phyloP scores from a whole-genome alignment of 2,113 vertebrate genomes.

The Chaetodon trifascialis region DNA sequence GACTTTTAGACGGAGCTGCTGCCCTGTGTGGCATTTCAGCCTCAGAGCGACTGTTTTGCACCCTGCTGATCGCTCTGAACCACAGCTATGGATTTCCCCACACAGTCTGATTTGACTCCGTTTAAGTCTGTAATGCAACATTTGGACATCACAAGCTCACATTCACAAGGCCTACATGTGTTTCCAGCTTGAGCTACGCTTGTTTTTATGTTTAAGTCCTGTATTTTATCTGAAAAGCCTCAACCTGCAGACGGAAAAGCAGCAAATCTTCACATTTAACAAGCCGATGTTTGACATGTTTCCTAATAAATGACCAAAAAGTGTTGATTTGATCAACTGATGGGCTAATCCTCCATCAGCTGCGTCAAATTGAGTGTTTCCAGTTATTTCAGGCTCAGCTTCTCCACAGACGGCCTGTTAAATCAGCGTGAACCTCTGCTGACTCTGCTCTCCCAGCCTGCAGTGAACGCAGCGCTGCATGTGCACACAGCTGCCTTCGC shows the following conservation, averaged over 20 bases:
- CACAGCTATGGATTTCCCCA: not conserved
- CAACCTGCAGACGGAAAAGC: not conserved
- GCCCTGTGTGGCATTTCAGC: conserved; percentile 46
- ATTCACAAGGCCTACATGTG: too few relatives aligned
- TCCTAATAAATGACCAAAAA: not conserved
- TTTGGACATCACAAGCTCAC: not conserved
- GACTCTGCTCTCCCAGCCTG: too few relatives aligned
- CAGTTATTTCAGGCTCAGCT: not conserved
- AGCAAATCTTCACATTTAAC: not conserved
- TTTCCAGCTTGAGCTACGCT: not conserved
- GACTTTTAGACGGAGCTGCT: not conserved
- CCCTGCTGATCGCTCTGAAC: conserved; percentile 12
- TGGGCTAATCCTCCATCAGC: not conserved
- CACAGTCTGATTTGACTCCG: not conserved
- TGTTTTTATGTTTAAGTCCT: not conserved
- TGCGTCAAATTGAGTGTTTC: not conserved
- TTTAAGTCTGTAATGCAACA: not conserved
- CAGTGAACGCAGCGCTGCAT: too few relatives aligned
- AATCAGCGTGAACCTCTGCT: too few relatives aligned
- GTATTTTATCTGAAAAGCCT: not conserved
- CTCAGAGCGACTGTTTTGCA: not conserved
- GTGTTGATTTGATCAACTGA: not conserved
- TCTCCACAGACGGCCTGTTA: too few relatives aligned
- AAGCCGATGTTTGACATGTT: not conserved
- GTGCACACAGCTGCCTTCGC: not conserved